Evolutionary conservation across 2,888 invertebrate genomes (phyloP).

Genomic region (Zhengitettix transpicula): DNA sequence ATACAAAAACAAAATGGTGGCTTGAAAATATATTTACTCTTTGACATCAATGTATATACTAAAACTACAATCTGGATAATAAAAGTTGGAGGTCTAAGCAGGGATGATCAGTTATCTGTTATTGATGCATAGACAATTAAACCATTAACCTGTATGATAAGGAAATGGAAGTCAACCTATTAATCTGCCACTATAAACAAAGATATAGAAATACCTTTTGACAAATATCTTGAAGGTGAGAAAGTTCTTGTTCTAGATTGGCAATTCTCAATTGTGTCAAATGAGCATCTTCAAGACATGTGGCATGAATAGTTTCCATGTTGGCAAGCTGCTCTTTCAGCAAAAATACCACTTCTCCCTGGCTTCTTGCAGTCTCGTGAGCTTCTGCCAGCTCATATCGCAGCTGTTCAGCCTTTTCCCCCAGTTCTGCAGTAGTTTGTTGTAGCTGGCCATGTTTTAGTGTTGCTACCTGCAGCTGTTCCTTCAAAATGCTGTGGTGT

Average conservation of each 20-base stretch:
- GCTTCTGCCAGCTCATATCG: slow-evolving; percentile 19
- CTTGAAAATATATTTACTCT: too few species aligned
- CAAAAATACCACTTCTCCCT: slow-evolving; percentile 16
- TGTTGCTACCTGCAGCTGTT: slow-evolving; percentile 16
- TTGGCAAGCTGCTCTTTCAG: slow-evolving; percentile 16
- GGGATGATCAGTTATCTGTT: too few species aligned
- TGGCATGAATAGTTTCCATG: slow-evolving; percentile 17
- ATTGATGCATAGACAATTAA: too few species aligned
- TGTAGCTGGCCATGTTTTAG: slow-evolving; percentile 17
- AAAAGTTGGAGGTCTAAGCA: too few species aligned
- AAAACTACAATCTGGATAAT: too few species aligned
- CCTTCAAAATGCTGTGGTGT: slow-evolving; percentile 15
- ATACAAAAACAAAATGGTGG: too few species aligned
- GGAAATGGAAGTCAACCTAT: too few species aligned
- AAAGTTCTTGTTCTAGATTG: slow-evolving; percentile 19
- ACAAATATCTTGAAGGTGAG: slow-evolving; percentile 19
- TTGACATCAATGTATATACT: too few species aligned
- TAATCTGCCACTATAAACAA: background rate
- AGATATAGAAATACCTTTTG: slow-evolving; percentile 13
- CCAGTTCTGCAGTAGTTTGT: slow-evolving; percentile 17
- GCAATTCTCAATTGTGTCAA: slow-evolving; percentile 16
- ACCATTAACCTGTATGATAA: too few species aligned
- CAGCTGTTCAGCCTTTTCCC: slow-evolving; percentile 16
- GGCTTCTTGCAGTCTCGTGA: slow-evolving; percentile 15
- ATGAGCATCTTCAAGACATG: slow-evolving; percentile 18